Evolutionary conservation across 2,797 vertebrate species (phyloP), one percentile per base, ranked within the genome.

Genomic region (Limnodromus scolopaceus): DNA sequence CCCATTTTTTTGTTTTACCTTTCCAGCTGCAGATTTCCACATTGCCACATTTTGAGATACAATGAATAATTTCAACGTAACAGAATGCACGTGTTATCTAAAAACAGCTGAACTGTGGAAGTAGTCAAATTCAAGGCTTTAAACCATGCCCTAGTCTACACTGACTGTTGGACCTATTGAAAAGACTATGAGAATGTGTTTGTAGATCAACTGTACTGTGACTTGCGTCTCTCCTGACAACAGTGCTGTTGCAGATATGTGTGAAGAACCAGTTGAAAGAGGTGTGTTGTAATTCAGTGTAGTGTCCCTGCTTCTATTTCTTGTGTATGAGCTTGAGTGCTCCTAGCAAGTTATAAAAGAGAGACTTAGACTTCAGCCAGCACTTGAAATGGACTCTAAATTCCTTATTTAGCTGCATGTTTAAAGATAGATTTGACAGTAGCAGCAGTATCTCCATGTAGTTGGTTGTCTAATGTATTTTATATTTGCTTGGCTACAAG

Each of bases 391-490:
- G 22, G 28, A 24, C 18, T 92, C 58, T 64, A 63, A 57, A 68
- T 57, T 19, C 60, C 43, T 74, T 80, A 43, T 68, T 92, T 77
- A 55, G 43, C 28, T 28, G 51, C 11, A n/a, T 12, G 7, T 28
- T 82, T 93, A 85, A 85, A 71, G 69, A 87, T n/a, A 89, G 48
- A 25, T 92, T 71, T 93, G 72, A 83, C 65, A 51, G 72, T 17
- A 92, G 68, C 45, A 83, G 32, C 45, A 80, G 23, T 53, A 60
- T 70, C 41, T 75, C 20, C 4, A 0, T 51, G 19, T 71, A 78
- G 54, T 82, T 79, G 63, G 77, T 57, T 94, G 81, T 84, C 69
- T 90, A 22, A 80, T 28, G 6, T 61, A 30, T 84, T 89, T 95
- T 66, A 18, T 79, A 38, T 82, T 91, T 89, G 53, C 64, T 74